These are phyloP conservation scores for Myodes glareolus DNA, from an alignment of 2,113 vertebrate genomes.

Conservation along the genomic window DNA sequence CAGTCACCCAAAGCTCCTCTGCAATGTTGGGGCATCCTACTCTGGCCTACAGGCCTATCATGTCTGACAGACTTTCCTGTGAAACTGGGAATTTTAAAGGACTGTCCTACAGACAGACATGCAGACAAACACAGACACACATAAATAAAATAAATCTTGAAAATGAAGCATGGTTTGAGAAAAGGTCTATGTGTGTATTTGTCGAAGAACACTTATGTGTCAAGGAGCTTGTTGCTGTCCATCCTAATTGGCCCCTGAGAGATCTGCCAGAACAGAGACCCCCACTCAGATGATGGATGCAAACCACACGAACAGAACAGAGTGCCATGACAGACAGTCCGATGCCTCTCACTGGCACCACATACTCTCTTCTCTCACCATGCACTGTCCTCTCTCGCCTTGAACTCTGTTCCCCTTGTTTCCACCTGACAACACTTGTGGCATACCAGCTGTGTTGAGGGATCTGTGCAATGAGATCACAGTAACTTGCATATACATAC, in stretches of 20 bases:
- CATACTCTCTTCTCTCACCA: not conserved
- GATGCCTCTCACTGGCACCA: not conserved
- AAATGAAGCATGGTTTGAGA: not conserved
- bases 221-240: not conserved
- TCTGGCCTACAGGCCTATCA: too few species aligned
- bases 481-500: not conserved
- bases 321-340: not conserved
- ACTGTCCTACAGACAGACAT: not conserved
- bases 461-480: not conserved
- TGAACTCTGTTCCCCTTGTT: not conserved
- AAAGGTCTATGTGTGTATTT: not conserved
- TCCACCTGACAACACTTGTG: not conserved
- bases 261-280: not conserved
- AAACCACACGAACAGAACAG: not conserved
- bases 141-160: not conserved
- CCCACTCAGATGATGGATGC: not conserved
- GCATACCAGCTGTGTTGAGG: not conserved
- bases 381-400: not conserved
- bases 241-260: not conserved
- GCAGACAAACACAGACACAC: too few species aligned
- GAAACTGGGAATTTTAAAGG: too few species aligned
- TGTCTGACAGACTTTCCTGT: too few species aligned
- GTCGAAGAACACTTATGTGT: not conserved
- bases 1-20: too few species aligned
- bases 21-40: too few species aligned